A percentile compares a stretch with the other conserved stretches of the same genome.
phyloP scores from a whole-genome alignment of 2,797 vertebrate species.

The Tenualosa thibaudeaui region DNA sequence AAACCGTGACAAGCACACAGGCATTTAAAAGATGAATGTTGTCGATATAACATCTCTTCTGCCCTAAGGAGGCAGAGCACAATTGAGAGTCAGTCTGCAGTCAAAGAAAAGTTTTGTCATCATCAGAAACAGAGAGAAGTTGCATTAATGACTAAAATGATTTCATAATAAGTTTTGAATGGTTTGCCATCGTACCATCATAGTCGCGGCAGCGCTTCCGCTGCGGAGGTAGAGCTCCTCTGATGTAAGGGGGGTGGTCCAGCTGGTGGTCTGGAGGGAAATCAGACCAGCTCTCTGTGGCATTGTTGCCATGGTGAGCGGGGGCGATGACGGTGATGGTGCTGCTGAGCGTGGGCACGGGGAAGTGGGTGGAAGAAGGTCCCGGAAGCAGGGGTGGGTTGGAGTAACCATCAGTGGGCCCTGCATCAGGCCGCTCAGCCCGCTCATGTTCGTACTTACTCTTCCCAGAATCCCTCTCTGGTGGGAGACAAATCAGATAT shows the following conservation, averaged over 20 bases:
- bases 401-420: slow-evolving; percentile 80
- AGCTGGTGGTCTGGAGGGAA: slow-evolving; percentile 87
- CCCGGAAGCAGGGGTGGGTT: slow-evolving; percentile 80
- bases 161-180: too few species aligned
- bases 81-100: too few species aligned
- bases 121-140: too few species aligned
- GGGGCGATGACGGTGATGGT: slow-evolving; percentile 96
- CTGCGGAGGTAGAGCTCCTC: slow-evolving; percentile 82
- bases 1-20: too few species aligned
- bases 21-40: too few species aligned
- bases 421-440: slow-evolving; percentile 80
- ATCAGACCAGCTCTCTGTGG: slow-evolving; percentile 94
- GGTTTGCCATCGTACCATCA: slow-evolving; percentile 77
- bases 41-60: too few species aligned
- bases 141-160: too few species aligned
- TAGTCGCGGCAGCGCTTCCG: slow-evolving; percentile 97
- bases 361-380: slow-evolving; percentile 86
- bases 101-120: too few species aligned
- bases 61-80: too few species aligned
- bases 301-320: slow-evolving; percentile 91
- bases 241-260: slow-evolving; percentile 84
- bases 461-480: slow-evolving; percentile 90
- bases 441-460: slow-evolving; percentile 89
- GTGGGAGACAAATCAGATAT: slow-evolving; percentile 45
- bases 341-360: slow-evolving; percentile 92